These are phyloP conservation scores for Cataglyphis albicans DNA, from an alignment of 2,888 invertebrate genomes.

Conservation along the genomic window DNA sequence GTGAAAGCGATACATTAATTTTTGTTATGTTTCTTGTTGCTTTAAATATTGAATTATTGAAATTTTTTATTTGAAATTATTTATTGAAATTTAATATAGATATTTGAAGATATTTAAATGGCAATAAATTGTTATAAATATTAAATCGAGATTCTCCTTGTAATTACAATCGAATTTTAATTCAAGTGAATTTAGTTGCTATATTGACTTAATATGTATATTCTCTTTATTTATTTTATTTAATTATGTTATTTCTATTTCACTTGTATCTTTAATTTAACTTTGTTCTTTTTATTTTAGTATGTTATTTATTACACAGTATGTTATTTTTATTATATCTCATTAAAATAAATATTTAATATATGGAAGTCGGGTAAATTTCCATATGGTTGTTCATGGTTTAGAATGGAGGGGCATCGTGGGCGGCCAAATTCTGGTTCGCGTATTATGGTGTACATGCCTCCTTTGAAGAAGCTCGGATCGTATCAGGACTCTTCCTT, in stretches of 20 bases:
- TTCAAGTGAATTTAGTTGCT: background rate
- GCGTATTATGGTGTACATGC: conserved; percentile 56
- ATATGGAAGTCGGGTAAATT: background rate
- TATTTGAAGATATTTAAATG: background rate
- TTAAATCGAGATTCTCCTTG: background rate
- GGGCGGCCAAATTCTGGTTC: conserved; percentile 70
- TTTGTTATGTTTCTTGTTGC: background rate
- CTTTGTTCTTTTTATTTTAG: background rate
- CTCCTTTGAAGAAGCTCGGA: conserved; percentile 55
- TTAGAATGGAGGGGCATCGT: conserved; percentile 60
- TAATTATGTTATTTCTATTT: background rate
- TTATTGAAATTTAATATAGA: background rate
- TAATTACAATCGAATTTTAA: background rate
- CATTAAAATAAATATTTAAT: conserved; percentile 1
- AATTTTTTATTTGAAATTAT: background rate
- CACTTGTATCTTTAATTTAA: background rate
- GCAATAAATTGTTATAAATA: background rate
- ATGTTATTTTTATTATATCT: background rate
- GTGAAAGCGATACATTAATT: conserved; percentile 46
- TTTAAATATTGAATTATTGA: background rate
- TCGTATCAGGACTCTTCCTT: conserved; percentile 65
- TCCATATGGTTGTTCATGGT: background rate
- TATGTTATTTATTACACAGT: background rate
- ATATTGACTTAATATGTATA: background rate
- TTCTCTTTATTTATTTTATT: background rate